Evolutionary conservation across 1,140 invertebrate species (phyloP).

Genomic region (Nilaparvata lugens): DNA sequence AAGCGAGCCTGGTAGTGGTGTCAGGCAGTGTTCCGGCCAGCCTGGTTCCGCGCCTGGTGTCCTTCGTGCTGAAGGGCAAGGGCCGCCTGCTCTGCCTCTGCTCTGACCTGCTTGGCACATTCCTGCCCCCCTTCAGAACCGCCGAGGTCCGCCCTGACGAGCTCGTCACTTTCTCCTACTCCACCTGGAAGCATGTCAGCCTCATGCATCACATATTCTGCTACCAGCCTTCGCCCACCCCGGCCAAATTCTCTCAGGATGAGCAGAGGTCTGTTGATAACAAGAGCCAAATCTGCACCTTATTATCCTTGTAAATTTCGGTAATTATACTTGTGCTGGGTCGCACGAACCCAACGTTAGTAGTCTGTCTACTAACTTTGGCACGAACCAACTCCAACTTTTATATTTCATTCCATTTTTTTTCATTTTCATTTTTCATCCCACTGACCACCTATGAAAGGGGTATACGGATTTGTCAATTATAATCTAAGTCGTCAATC

Average conservation of each 20-base stretch:
- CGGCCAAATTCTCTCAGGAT: constrained; percentile 56
- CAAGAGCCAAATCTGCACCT: background rate
- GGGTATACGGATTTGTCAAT: too few species aligned
- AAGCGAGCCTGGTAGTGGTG: constrained; percentile 63
- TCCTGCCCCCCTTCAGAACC: constrained; percentile 68
- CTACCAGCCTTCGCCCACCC: constrained; percentile 71
- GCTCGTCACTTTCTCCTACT: constrained; percentile 70
- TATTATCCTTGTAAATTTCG: too few species aligned
- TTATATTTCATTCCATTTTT: too few species aligned
- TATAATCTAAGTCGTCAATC: too few species aligned
- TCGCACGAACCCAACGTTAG: too few species aligned
- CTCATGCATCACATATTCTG: constrained; percentile 82
- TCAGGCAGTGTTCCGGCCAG: constrained; percentile 59
- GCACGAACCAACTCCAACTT: too few species aligned
- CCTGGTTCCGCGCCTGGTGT: constrained; percentile 52
- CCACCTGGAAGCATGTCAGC: constrained; percentile 68
- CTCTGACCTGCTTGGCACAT: constrained; percentile 66
- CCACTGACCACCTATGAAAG: too few species aligned
- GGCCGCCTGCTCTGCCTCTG: constrained; percentile 72
- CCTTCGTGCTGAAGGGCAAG: constrained; percentile 57
- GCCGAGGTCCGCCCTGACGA: constrained; percentile 74
- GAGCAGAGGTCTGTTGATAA: background rate
- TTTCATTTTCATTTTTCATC: too few species aligned
- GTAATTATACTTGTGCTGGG: too few species aligned
- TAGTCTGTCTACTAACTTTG: too few species aligned